Evolutionary conservation across 2,113 vertebrate genomes (phyloP), one percentile per base, ranked within the genome.

Genomic region (Pachycephala philippinensis): DNA sequence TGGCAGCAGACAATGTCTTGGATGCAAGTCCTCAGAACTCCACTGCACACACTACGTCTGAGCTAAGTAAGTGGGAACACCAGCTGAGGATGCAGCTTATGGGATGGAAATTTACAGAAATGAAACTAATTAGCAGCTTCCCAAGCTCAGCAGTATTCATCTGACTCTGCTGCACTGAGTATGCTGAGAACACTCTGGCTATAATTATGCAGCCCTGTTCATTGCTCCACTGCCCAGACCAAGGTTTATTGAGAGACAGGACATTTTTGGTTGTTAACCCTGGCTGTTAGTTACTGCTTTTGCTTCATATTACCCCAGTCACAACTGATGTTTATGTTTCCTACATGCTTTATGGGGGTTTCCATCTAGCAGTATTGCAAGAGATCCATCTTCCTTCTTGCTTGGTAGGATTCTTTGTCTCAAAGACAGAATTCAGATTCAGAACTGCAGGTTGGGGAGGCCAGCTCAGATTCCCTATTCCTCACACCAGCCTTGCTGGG

Each of bases 61-160:
- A 79, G 21, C 27, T 63, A 53, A 50, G 63, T 13, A 47, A 63
- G 49, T 44, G 37, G 82, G 72, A 66, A 17, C 49, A 56, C 9
- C 57, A 75, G 37, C 80, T 53, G 74, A 94, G 44, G 27, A 33
- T 69, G 61, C 45, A 69, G 61, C 30, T 91, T 47, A 52, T 30
- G 33, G 63, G 30, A 61, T 93, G 82, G 90, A 88, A 96, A 83
- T 82, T 61, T 89, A 88, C 70, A 84, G 90, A 80, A 87, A 85
- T 10, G 8, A 85, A 87, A 35, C 59, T 42, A 91, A 93, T 90
- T 33, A 87, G 63, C 37, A 69, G 66, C 71, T 91, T 88, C 82
- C 59, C 63, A 27, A 85, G 31, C 77, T 95, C 70, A 89, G 91
- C 93, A 85, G 30, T 68, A 69, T 87, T 84, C 53, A 50, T 66